These are phyloP conservation scores for Athetis lepigone DNA, from an alignment of 2,888 invertebrate genomes.

Conservation along the genomic window DNA sequence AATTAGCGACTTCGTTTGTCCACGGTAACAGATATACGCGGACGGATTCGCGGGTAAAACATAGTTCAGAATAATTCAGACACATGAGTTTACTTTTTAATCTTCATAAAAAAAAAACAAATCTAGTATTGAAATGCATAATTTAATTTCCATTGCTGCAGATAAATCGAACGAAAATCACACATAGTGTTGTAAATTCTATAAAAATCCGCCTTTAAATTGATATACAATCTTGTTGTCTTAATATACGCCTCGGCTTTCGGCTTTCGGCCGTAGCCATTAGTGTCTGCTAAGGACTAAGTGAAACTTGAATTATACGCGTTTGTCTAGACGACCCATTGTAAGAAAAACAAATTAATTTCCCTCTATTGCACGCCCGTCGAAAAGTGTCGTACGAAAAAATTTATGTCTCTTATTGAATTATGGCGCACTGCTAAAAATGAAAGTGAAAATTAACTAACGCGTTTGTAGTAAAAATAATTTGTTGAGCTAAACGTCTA, in stretches of 20 bases:
- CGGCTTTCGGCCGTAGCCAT: too few relatives aligned
- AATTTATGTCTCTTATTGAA: slow-evolving; percentile 87
- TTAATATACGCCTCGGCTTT: slow-evolving; percentile 76
- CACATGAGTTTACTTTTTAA: slow-evolving; percentile 9
- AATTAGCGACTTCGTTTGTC: too few relatives aligned
- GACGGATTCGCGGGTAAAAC: too few relatives aligned
- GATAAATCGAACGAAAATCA: slow-evolving; percentile 14
- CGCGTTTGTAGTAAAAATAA: slow-evolving; percentile 63
- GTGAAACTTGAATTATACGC: slow-evolving; percentile 89
- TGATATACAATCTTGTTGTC: slow-evolving; percentile 73
- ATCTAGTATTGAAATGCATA: neutral
- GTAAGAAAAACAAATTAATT: slow-evolving; percentile 90
- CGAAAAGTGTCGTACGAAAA: slow-evolving; percentile 81
- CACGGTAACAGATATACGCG: too few relatives aligned
- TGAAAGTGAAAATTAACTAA: slow-evolving; percentile 80
- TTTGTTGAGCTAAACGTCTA: slow-evolving; percentile 43
- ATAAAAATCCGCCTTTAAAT: slow-evolving; percentile 68
- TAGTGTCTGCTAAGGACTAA: slow-evolving; percentile 84
- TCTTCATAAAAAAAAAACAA: slow-evolving; percentile 2
- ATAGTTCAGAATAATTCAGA: slow-evolving; percentile 1
- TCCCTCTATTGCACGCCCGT: slow-evolving; percentile 82
- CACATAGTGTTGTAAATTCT: slow-evolving; percentile 14
- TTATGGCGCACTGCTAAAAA: slow-evolving; percentile 77
- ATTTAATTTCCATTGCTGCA: neutral
- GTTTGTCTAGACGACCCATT: slow-evolving; percentile 89